Evolutionary conservation across 2,113 vertebrate species (phyloP).

Genomic region (Phylloscopus trochilus): DNA sequence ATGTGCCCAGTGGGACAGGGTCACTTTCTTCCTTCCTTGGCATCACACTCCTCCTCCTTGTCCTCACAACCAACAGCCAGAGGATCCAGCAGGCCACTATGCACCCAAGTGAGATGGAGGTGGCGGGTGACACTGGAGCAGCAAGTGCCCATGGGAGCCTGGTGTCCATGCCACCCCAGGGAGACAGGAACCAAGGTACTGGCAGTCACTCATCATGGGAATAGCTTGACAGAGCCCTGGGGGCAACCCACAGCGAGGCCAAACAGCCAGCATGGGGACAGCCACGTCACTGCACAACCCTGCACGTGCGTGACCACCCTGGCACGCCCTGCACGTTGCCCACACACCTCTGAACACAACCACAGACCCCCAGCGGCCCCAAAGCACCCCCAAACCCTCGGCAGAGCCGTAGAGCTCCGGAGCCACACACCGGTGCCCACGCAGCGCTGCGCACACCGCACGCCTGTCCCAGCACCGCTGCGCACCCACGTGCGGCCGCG

Average conservation of each 20-base stretch:
- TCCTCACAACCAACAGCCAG: neutral
- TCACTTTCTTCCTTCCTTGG: neutral
- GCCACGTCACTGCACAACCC: neutral
- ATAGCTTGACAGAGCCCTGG: neutral
- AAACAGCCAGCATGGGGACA: neutral
- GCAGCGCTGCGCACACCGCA: neutral
- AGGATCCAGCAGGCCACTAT: neutral
- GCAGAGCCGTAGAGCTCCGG: rapidly evolving
- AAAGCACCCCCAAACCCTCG: rapidly evolving
- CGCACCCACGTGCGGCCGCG: neutral
- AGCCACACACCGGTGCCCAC: neutral
- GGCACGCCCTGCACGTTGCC: neutral
- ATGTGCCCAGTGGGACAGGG: neutral
- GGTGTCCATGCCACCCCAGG: neutral
- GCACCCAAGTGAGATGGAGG: neutral
- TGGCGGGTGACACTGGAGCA: rapidly evolving
- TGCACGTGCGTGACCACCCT: neutral
- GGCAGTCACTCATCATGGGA: rapidly evolving
- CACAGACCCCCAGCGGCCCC: neutral
- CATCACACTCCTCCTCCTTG: neutral
- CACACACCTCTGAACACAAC: neutral
- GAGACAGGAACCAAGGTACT: rapidly evolving
- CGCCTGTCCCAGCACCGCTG: neutral
- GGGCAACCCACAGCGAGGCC: neutral
- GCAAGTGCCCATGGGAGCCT: rapidly evolving